Evolutionary conservation across 2,888 invertebrate species (phyloP).

Genomic region (Heliconius sara): DNA sequence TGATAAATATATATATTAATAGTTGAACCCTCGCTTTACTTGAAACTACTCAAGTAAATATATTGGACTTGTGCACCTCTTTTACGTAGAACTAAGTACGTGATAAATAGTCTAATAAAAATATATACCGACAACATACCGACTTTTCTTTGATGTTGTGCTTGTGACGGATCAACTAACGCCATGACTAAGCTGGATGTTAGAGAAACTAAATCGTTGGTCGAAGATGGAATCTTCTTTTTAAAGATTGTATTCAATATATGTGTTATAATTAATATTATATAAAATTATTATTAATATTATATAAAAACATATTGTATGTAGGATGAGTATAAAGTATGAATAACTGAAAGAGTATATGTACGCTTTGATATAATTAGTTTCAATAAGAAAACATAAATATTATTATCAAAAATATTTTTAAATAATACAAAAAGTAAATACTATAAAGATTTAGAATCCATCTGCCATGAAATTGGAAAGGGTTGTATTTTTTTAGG

Average conservation of each 20-base stretch:
- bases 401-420: too few species aligned
- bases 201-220: background rate
- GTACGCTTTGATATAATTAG: too few species aligned
- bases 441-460: background rate
- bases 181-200: background rate
- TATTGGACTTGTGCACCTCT: background rate
- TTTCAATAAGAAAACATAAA: too few species aligned
- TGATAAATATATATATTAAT: background rate
- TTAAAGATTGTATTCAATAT: background rate
- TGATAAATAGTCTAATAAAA: background rate
- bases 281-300: too few species aligned
- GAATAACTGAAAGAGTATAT: too few species aligned
- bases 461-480: background rate
- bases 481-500: slow-evolving; percentile 8
- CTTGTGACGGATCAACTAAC: background rate
- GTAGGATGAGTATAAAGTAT: too few species aligned
- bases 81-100: too few species aligned
- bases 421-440: background rate
- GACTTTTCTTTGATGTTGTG: background rate
- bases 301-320: too few species aligned
- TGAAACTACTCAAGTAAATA: background rate
- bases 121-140: background rate
- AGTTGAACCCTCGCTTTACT: background rate
- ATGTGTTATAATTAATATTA: too few species aligned
- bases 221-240: background rate